Evolutionary conservation across 2,797 vertebrate species (phyloP).

Genomic region (Coccyzus lansbergi): DNA sequence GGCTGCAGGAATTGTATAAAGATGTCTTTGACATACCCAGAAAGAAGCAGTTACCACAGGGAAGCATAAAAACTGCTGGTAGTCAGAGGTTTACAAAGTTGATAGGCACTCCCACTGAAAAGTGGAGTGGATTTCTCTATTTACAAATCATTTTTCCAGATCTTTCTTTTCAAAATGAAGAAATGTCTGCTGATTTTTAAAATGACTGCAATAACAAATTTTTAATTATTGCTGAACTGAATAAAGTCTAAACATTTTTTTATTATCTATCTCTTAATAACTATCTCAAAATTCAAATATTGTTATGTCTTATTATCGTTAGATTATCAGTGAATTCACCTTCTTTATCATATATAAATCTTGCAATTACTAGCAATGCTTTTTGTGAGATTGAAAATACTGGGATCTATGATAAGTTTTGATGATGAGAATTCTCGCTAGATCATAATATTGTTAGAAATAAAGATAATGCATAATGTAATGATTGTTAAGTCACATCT

Average conservation of each 20-base stretch:
- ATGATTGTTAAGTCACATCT: neutral
- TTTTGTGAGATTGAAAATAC: neutral
- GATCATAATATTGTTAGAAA: neutral
- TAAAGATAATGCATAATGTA: neutral
- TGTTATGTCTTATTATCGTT: neutral
- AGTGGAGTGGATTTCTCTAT: neutral
- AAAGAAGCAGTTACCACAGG: slow-evolving; percentile 13
- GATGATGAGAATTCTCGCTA: neutral
- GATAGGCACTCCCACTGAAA: slow-evolving; percentile 4
- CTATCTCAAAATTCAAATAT: slow-evolving; percentile 9
- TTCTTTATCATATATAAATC: neutral
- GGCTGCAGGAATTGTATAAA: slow-evolving; percentile 22
- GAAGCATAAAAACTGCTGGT: neutral
- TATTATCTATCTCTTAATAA: neutral
- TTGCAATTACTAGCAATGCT: neutral
- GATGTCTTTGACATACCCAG: slow-evolving; percentile 8
- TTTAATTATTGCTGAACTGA: neutral
- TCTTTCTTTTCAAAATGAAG: neutral
- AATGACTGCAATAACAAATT: neutral
- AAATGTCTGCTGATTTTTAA: neutral
- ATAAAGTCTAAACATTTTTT: neutral
- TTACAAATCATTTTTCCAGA: neutral
- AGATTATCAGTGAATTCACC: neutral
- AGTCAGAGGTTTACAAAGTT: slow-evolving; percentile 8
- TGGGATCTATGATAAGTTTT: neutral